phyloP scores from a whole-genome alignment of 2,113 vertebrate species.

The Lethenteron reissneri region DNA sequence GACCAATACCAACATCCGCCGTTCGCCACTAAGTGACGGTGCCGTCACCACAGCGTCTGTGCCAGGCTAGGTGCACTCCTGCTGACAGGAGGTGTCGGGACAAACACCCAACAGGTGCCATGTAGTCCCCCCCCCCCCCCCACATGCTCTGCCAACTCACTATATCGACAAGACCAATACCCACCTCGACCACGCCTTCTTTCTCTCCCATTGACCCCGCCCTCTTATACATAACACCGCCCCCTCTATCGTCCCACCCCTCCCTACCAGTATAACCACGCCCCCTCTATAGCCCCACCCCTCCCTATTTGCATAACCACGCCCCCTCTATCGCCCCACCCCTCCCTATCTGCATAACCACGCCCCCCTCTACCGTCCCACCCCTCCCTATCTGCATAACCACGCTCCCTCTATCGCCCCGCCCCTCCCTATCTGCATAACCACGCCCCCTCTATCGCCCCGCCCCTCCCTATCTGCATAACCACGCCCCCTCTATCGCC shows the following conservation, averaged over 20 bases:
- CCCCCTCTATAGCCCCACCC: not conserved
- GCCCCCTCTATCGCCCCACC: not conserved
- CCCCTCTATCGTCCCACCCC: too few species aligned
- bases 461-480: not conserved
- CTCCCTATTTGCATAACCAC: not conserved
- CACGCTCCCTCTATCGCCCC: not conserved
- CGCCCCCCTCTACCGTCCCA: not conserved
- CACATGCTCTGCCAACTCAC: too few species aligned
- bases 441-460: not conserved
- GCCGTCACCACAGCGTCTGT: too few species aligned
- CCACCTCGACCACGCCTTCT: not conserved
- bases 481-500: not conserved
- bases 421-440: not conserved
- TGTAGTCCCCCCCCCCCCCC: too few species aligned
- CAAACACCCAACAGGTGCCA: too few species aligned
- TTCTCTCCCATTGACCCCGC: not conserved
- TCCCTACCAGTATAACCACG: not conserved
- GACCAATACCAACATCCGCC: too few species aligned
- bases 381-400: too few species aligned
- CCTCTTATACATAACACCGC: not conserved
- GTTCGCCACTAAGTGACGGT: too few species aligned
- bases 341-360: not conserved
- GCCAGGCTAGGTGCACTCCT: too few species aligned
- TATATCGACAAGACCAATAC: too few species aligned
- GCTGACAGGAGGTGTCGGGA: too few species aligned